Evolutionary conservation across 2,888 invertebrate genomes (phyloP).

Genomic region (Leptinotarsa haldemani): DNA sequence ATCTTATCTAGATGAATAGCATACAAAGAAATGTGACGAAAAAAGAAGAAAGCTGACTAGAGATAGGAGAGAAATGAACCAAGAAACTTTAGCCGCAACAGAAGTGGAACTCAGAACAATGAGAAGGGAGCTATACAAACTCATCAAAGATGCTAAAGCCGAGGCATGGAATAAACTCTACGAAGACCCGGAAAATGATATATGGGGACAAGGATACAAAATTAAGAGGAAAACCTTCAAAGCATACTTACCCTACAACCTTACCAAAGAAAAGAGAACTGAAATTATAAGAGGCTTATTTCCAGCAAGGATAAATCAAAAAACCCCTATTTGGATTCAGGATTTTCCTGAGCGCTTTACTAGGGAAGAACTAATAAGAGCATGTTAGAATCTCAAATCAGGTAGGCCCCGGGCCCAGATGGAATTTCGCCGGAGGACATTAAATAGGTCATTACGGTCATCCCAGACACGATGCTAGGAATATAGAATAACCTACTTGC

Average conservation of each 20-base stretch:
- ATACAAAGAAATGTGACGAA: too few relatives aligned
- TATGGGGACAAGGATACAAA: conserved; percentile 33
- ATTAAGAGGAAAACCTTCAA: conserved; percentile 24
- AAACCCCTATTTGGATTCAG: conserved; percentile 4
- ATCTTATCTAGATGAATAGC: too few relatives aligned
- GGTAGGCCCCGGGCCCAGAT: conserved; percentile 33
- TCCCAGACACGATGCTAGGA: conserved; percentile 1
- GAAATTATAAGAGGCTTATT: conserved; percentile 16
- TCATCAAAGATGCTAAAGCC: not conserved
- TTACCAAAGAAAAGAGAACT: conserved; percentile 1
- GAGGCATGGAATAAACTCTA: not conserved
- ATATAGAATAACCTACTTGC: not conserved
- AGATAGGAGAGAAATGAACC: too few relatives aligned
- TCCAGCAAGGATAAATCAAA: not conserved
- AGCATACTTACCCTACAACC: not conserved
- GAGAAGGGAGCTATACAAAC: not conserved
- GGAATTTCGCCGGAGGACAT: conserved; percentile 27
- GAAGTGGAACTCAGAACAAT: too few relatives aligned
- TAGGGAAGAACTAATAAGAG: conserved; percentile 19
- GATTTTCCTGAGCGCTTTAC: conserved; percentile 8
- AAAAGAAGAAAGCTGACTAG: too few relatives aligned
- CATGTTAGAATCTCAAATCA: conserved; percentile 12
- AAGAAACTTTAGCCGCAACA: too few relatives aligned
- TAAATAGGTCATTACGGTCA: conserved; percentile 1
- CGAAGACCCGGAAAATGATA: not conserved